These are phyloP conservation scores for Zaprionus nigranus DNA, from an alignment of 1,140 invertebrate species.

Conservation along the genomic window DNA sequence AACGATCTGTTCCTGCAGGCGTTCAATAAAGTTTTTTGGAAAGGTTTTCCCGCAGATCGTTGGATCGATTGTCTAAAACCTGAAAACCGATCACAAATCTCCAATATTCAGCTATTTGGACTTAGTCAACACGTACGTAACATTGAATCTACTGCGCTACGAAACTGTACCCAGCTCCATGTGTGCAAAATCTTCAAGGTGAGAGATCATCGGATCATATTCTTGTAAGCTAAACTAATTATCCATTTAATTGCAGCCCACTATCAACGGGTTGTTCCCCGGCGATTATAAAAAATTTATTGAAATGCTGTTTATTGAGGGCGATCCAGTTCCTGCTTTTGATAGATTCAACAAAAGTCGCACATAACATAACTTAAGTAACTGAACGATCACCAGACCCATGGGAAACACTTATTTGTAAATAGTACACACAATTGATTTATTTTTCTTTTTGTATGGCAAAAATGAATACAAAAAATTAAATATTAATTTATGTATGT, in stretches of 20 bases:
- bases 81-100: neutral
- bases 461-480: slow-evolving; percentile 82
- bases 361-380: neutral
- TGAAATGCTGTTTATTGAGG: neutral
- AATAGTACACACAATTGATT: slow-evolving; percentile 74
- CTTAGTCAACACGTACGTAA: neutral
- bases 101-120: neutral
- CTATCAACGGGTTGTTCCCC: neutral
- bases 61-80: neutral
- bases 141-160: neutral
- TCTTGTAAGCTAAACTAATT: neutral
- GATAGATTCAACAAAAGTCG: neutral
- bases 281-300: neutral
- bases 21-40: neutral
- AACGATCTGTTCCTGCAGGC: neutral
- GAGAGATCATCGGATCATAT: neutral
- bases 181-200: slow-evolving; percentile 3
- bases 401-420: slow-evolving; percentile 11
- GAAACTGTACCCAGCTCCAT: neutral
- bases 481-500: slow-evolving; percentile 79
- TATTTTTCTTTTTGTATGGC: slow-evolving; percentile 80
- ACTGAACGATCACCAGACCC: neutral
- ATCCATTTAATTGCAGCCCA: neutral
- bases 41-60: neutral
- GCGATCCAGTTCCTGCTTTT: neutral